Evolutionary conservation across 2,888 invertebrate genomes (phyloP).

Genomic region (Lampropteryx suffumata): DNA sequence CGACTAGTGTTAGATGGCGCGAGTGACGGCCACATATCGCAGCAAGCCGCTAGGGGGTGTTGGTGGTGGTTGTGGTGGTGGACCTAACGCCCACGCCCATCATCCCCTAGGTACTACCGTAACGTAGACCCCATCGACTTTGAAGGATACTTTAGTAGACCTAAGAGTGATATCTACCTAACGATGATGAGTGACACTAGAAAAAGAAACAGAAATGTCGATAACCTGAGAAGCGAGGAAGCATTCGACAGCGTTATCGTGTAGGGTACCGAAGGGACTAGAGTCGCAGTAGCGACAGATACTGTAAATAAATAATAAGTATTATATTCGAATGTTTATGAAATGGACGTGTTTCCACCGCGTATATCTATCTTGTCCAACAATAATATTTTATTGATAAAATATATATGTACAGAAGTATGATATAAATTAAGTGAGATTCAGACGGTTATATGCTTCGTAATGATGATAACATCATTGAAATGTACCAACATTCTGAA

Average conservation of each 20-base stretch:
- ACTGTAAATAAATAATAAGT: slow-evolving; percentile 37
- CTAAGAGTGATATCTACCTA: no score
- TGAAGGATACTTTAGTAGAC: no score
- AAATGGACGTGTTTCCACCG: slow-evolving; percentile 27
- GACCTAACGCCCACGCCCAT: no score
- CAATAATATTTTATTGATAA: slow-evolving; percentile 16
- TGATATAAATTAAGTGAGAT: slow-evolving; percentile 19
- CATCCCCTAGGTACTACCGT: no score
- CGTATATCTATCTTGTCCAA: slow-evolving; percentile 22
- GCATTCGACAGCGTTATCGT: slow-evolving; percentile 1
- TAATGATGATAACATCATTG: no score
- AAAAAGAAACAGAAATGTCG: not conserved
- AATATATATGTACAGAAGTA: no score
- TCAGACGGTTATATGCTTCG: slow-evolving; percentile 19
- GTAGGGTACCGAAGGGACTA: slow-evolving; percentile 15
- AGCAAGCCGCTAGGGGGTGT: not conserved
- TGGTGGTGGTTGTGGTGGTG: no score
- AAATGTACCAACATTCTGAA: no score
- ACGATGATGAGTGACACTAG: no score
- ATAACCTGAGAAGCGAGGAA: not conserved
- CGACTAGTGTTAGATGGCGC: slow-evolving; percentile 5
- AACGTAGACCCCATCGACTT: no score
- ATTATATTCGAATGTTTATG: slow-evolving; percentile 16
- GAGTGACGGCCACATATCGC: slow-evolving; percentile 20
- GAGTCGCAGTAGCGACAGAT: slow-evolving; percentile 13